Percentiles rank a stretch among this genome's conserved stretches.
These are phyloP conservation scores for Buphagus erythrorhynchus DNA, from an alignment of 2,797 vertebrate genomes.

Conservation along the genomic window DNA sequence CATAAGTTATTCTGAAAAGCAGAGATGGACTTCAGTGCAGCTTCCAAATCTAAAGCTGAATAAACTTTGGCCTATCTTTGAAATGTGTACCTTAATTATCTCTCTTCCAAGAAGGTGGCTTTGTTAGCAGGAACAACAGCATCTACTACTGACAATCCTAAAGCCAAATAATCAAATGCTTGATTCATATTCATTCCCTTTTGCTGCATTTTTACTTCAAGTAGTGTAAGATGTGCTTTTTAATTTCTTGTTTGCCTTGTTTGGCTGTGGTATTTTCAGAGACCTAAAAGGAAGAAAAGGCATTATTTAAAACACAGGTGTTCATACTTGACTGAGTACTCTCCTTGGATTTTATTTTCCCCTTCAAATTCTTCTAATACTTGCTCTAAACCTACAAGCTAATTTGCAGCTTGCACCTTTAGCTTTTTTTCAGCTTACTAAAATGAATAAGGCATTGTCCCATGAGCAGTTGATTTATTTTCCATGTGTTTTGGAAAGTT, in stretches of 20 bases:
- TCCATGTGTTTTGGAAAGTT: not conserved
- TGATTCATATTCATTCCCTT: not conserved
- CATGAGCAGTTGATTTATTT: not conserved
- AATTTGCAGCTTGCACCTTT: not conserved
- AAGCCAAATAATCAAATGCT: not conserved
- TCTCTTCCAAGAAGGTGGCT: not conserved
- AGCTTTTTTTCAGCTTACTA: not conserved
- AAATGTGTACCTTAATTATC: not conserved
- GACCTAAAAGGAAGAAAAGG: not conserved
- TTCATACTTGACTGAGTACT: not conserved
- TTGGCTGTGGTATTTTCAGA: not conserved
- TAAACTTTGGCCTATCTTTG: not conserved
- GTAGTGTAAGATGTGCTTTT: not conserved
- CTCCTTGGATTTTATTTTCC: not conserved
- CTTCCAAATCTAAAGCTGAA: not conserved
- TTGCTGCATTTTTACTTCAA: not conserved
- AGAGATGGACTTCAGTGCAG: not conserved
- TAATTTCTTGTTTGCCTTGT: not conserved
- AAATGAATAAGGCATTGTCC: not conserved
- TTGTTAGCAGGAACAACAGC: not conserved
- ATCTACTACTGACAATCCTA: not conserved
- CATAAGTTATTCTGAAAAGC: not conserved
- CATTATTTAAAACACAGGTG: not conserved
- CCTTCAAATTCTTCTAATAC: not conserved
- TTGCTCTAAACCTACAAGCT: not conserved